These are phyloP conservation scores for Celastrina argiolus DNA, from an alignment of 2,888 invertebrate species.

Conservation along the genomic window DNA sequence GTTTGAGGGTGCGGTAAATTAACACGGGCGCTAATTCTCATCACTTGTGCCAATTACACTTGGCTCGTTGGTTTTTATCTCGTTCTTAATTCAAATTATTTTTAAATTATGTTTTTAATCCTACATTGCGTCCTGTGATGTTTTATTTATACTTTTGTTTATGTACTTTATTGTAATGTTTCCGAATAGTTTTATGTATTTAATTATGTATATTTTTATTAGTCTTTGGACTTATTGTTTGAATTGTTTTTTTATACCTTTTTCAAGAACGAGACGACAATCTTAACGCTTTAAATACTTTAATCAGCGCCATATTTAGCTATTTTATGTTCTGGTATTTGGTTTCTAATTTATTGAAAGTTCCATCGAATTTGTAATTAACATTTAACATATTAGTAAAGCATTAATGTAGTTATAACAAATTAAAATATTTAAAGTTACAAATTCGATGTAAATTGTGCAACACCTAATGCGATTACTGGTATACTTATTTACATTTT, in stretches of 20 bases:
- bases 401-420: background rate
- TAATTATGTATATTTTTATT: constrained; percentile 19
- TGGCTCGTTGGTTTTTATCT: constrained; percentile 47
- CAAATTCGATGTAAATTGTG: constrained; percentile 10
- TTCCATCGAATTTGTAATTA: constrained; percentile 17
- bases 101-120: constrained; percentile 26
- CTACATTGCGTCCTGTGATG: constrained; percentile 30
- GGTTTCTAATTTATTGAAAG: constrained; percentile 26
- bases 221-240: constrained; percentile 25
- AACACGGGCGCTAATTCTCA: constrained; percentile 37
- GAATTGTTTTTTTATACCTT: constrained; percentile 26
- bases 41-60: background rate
- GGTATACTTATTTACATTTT: background rate
- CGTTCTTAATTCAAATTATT: constrained; percentile 37
- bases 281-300: constrained; percentile 38
- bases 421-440: background rate
- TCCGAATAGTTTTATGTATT: constrained; percentile 27
- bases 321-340: constrained; percentile 38
- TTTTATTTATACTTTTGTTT: constrained; percentile 31
- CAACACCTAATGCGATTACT: background rate
- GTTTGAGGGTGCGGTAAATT: constrained; percentile 42
- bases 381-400: background rate
- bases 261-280: constrained; percentile 45
- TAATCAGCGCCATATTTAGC: constrained; percentile 35
- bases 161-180: constrained; percentile 26